These are phyloP conservation scores for Cryptophagus acutangulus DNA, from an alignment of 2,888 invertebrate genomes.

Conservation along the genomic window DNA sequence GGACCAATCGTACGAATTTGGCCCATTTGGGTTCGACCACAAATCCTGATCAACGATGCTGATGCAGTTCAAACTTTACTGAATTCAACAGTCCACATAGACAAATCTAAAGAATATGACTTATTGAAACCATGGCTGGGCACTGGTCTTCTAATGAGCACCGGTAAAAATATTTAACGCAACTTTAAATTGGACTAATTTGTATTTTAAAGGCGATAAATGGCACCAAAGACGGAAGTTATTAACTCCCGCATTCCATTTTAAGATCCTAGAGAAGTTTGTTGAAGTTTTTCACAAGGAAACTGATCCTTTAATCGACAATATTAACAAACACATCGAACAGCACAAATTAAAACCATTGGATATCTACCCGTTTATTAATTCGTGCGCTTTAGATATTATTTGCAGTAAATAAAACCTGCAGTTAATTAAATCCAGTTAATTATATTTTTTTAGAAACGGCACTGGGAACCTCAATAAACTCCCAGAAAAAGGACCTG, in stretches of 20 bases:
- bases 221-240: neutral
- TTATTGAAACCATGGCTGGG: neutral
- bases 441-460: conserved; percentile 26
- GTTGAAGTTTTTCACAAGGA: conserved; percentile 1
- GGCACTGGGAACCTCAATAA: conserved; percentile 25
- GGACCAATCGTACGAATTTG: conserved; percentile 4
- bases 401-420: no score
- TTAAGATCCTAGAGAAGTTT: conserved; percentile 3
- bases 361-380: no score
- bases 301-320: neutral
- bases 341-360: no score
- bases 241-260: conserved; percentile 5
- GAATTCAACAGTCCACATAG: conserved; percentile 12
- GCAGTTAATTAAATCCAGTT: no score
- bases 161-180: no score
- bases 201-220: conserved; percentile 4
- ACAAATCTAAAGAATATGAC: conserved; percentile 33
- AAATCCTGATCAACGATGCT: conserved; percentile 8
- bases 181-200: no score
- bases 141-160: conserved; percentile 1
- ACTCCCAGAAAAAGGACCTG: no score
- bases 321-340: no score
- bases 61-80: conserved; percentile 12
- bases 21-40: neutral
- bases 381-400: no score